Evolutionary conservation across 2,888 invertebrate species (phyloP).

Genomic region (Hesperia comma): DNA sequence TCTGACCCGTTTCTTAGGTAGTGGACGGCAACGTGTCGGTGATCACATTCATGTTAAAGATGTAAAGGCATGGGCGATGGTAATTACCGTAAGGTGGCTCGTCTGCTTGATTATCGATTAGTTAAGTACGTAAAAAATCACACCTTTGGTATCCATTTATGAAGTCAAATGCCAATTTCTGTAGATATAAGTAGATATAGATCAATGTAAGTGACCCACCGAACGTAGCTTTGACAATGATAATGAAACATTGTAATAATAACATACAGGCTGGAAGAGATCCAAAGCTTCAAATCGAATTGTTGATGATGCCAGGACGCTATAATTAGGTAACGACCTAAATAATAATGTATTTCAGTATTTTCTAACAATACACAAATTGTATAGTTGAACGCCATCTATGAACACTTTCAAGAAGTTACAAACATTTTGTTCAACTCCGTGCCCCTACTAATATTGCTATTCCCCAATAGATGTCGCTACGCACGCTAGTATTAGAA

Average conservation of each 20-base stretch:
- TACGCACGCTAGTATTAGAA: slow-evolving; percentile 17
- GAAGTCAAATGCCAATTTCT: too few relatives aligned
- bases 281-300: slow-evolving; percentile 25
- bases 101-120: neutral
- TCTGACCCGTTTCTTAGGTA: too few relatives aligned
- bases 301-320: slow-evolving; percentile 11
- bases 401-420: slow-evolving; percentile 8
- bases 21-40: too few relatives aligned
- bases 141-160: too few relatives aligned
- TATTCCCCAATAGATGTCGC: slow-evolving; percentile 65
- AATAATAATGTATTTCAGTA: neutral
- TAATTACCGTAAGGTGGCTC: too few relatives aligned
- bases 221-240: slow-evolving; percentile 29
- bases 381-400: slow-evolving; percentile 38
- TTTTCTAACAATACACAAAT: neutral
- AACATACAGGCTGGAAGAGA: slow-evolving; percentile 17
- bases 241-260: slow-evolving; percentile 26
- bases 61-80: too few relatives aligned
- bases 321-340: slow-evolving; percentile 20
- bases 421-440: slow-evolving; percentile 31
- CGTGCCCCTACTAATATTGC: slow-evolving; percentile 41
- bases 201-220: too few relatives aligned
- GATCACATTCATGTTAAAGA: too few relatives aligned
- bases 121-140: too few relatives aligned
- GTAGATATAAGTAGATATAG: too few relatives aligned